Conservation (phyloP, 2,797 vertebrate genomes). For the Sitta carolinensis region DNA sequence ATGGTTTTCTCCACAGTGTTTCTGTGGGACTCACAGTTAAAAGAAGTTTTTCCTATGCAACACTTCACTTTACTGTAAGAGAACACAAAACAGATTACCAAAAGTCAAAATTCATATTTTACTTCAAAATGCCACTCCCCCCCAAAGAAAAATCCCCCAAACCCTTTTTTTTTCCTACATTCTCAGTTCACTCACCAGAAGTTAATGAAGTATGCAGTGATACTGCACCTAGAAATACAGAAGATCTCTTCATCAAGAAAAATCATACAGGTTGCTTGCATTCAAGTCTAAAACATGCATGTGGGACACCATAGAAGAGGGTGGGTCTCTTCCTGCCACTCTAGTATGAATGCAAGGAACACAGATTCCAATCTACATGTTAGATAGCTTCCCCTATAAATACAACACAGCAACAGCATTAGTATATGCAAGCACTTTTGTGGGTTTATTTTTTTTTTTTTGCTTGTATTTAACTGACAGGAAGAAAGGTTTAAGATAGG, state of each 20-base stretch:
- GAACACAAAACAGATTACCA: background rate
- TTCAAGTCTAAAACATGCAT: background rate
- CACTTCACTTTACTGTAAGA: background rate
- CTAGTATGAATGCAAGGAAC: background rate
- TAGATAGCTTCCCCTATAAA: background rate
- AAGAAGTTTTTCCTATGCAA: background rate
- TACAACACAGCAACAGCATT: background rate
- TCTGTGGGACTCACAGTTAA: background rate
- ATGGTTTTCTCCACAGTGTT: background rate
- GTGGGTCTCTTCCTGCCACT: background rate
- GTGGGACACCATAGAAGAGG: background rate
- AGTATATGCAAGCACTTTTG: background rate
- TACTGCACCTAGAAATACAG: background rate
- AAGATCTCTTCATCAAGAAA: background rate
- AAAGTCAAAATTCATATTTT: background rate
- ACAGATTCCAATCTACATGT: background rate
- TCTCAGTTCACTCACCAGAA: background rate
- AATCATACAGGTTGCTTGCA: background rate
- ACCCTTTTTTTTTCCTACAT: background rate
- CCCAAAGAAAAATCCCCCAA: fast-evolving
- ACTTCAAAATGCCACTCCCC: background rate
- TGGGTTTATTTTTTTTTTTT: background rate
- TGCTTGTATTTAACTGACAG: background rate
- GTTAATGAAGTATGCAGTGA: background rate
- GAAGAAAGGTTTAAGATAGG: background rate